Conservation (phyloP, 2,113 vertebrate species). For the Columba livia region DNA sequence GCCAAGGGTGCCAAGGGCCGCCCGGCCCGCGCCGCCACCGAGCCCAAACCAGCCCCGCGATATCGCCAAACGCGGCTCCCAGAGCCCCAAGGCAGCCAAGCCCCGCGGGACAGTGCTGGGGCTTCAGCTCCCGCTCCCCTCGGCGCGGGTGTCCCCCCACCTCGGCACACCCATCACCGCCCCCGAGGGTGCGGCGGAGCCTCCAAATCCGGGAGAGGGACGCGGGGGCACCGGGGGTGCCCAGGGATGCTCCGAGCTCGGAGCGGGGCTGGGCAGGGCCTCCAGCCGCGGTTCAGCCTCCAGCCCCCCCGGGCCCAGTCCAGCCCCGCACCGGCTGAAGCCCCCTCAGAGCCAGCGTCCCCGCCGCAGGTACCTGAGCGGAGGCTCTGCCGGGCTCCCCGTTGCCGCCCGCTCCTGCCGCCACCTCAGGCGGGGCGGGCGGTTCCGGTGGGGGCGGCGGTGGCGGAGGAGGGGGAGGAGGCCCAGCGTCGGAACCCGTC, state of each 20-base stretch:
- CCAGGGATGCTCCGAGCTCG: not conserved
- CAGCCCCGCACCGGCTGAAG: not conserved
- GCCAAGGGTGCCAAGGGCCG: no score
- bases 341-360: not conserved
- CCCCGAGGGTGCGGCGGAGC: no score
- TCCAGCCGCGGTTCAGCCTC: no score
- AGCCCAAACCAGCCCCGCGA: not conserved
- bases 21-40: not conserved
- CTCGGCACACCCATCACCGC: no score
- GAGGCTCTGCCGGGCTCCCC: conserved; percentile 80
- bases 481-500: conserved; percentile 15
- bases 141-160: no score
- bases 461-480: conserved; percentile 10
- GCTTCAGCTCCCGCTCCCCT: no score
- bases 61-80: no score
- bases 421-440: conserved; percentile 67
- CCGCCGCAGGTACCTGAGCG: conserved; percentile 69
- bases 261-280: not conserved
- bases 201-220: not conserved
- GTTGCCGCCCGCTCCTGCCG: conserved; percentile 75
- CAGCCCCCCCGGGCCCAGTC: not conserved
- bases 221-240: not conserved
- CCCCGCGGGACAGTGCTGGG: no score
- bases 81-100: no score
- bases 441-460: conserved; percentile 41